These are phyloP conservation scores for Drosophila fungiperda DNA, from an alignment of 2,888 invertebrate genomes.

Conservation along the genomic window DNA sequence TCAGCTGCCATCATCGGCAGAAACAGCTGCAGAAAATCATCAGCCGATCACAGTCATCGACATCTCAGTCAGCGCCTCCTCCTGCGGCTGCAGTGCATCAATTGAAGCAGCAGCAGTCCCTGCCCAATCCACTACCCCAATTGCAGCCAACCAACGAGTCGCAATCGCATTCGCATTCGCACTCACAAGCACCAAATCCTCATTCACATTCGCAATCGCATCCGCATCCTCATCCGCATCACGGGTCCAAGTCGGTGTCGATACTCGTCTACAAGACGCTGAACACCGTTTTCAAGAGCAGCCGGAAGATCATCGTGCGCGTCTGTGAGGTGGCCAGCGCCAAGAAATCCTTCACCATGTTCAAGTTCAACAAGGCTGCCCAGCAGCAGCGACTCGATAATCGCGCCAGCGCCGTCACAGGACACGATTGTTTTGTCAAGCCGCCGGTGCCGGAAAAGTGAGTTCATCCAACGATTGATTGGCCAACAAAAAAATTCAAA, in stretches of 20 bases:
- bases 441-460: slow-evolving; percentile 86
- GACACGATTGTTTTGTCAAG: slow-evolving; percentile 93
- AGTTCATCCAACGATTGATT: slow-evolving; percentile 62
- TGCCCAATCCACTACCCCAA: slow-evolving; percentile 77
- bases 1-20: slow-evolving; percentile 67
- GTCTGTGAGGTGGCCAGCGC: slow-evolving; percentile 85
- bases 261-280: slow-evolving; percentile 85
- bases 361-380: slow-evolving; percentile 87
- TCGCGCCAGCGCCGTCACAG: slow-evolving; percentile 91
- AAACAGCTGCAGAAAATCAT: slow-evolving; percentile 75
- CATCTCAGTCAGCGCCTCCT: slow-evolving; percentile 69
- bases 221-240: slow-evolving; percentile 2
- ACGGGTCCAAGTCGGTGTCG: slow-evolving; percentile 84
- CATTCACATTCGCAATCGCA: slow-evolving; percentile 49
- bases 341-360: slow-evolving; percentile 87
- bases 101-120: slow-evolving; percentile 82
- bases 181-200: slow-evolving; percentile 53
- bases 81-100: slow-evolving; percentile 78
- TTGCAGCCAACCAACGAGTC: slow-evolving; percentile 41
- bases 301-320: slow-evolving; percentile 85
- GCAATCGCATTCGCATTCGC: slow-evolving; percentile 37
- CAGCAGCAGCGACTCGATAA: slow-evolving; percentile 81
- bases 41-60: slow-evolving; percentile 83
- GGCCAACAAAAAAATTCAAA: not conserved
- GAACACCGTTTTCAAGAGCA: slow-evolving; percentile 85